phyloP scores from a whole-genome alignment of 2,797 vertebrate genomes.

The Brachyalestes nurse region DNA sequence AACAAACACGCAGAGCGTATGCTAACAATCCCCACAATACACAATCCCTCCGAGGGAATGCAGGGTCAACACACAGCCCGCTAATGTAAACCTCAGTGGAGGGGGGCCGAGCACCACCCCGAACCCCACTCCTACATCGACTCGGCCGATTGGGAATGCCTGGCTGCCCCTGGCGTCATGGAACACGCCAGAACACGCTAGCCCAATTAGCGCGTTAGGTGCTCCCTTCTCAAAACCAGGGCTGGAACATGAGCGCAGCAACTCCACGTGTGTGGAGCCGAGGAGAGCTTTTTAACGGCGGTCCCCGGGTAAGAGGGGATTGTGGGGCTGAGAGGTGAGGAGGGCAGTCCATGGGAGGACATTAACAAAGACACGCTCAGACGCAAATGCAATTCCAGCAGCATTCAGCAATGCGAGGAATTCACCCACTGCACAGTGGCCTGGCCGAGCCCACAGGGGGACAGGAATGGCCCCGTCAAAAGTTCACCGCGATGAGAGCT shows the following conservation, averaged over 20 bases:
- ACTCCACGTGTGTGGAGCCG: not conserved
- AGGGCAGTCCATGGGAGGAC: conserved; percentile 54
- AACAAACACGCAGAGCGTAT: conserved; percentile 47
- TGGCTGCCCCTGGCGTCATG: not conserved
- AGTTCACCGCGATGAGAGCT: conserved; percentile 77
- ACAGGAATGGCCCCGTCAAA: conserved; percentile 74
- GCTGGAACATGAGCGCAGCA: not conserved
- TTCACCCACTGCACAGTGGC: conserved; percentile 74
- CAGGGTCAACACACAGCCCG: conserved; percentile 24
- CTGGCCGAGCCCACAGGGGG: conserved; percentile 65
- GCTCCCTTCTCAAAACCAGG: not conserved
- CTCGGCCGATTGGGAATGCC: not conserved
- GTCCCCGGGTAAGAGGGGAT: conserved; percentile 29
- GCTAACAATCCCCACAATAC: conserved; percentile 38
- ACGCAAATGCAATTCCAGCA: conserved; percentile 65
- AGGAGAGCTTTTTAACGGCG: no score
- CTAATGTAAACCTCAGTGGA: not conserved
- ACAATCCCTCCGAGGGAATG: not conserved
- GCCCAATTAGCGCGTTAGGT: not conserved
- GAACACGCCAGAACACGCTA: not conserved
- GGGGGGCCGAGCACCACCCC: not conserved
- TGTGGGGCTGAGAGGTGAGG: conserved; percentile 48
- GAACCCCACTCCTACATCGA: conserved; percentile 6
- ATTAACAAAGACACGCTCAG: conserved; percentile 55
- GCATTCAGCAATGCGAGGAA: conserved; percentile 77